Base-by-base conservation (phyloP, 2,113 vertebrate genomes). In the Chionodraco myersi region DNA sequence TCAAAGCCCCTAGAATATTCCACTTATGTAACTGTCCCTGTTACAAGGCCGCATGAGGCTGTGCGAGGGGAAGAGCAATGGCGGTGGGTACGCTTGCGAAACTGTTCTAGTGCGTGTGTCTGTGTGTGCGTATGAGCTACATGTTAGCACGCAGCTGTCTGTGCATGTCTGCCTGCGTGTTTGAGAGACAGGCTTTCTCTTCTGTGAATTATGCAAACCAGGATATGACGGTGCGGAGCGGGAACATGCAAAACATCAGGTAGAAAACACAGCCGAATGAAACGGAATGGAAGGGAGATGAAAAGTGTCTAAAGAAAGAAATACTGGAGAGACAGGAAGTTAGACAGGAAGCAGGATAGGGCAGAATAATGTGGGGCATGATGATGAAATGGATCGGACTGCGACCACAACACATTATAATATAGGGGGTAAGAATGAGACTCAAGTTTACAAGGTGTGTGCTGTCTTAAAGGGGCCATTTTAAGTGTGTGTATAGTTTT, bases 21-120 rank as follows among this genome's bases (percentile, higher is more conserved):
- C 75, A 62, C 87, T 93, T 94, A 94, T 88, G 86, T 94, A 94
- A 93, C 89, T 89, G 90, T 90, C 84, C 90, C 75, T 83, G 77
- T 88, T 90, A 79, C 72, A 57, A 82, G 82, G 87, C 73, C 60
- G 18, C 65, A 69, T 49, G 67, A 86, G 79, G 77, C 85, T 81
- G 76, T 80, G 76, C 72, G 83, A 92, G 84, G 84, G 62, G 87
- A 86, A 72, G 64, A 34, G 68, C 73, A 69, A 81, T 77, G 72
- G 78, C 74, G 64, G 34, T 44, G 78, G 75, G 63, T 77, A n/a
- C 57, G 75, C 64, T 66, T 77, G 72, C 45, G 47, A 77, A 64
- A 62, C 26, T 11, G 16, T 60, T 45, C 44, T 60, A 36, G 65
- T 21, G 21, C 21, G 21, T 21, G 21, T 65, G 71, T 58, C 76